phyloP scores from a whole-genome alignment of 2,888 invertebrate genomes.

The Trichacis sp. region DNA sequence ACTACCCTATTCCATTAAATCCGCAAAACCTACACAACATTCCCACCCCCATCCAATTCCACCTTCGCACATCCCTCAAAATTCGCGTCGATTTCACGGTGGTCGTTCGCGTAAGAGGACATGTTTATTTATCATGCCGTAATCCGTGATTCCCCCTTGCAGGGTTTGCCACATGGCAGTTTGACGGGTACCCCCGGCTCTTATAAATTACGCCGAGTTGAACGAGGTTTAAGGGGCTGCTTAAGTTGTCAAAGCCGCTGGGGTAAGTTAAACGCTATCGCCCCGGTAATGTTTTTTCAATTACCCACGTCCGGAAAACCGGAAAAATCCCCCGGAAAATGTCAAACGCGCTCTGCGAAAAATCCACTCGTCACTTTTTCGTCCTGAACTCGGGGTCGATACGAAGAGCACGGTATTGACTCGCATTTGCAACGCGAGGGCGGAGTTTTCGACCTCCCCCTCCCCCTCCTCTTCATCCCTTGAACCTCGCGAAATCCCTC shows the following conservation, averaged over 20 bases:
- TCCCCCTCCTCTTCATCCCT: conserved; percentile 6
- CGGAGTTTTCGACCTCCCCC: conserved; percentile 64
- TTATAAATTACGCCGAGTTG: conserved; percentile 66
- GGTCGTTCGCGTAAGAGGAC: conserved; percentile 49
- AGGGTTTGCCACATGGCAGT: conserved; percentile 66
- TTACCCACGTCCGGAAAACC: conserved; percentile 35
- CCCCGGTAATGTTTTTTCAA: conserved; percentile 54
- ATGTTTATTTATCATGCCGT: conserved; percentile 67
- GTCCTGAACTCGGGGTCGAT: conserved; percentile 31
- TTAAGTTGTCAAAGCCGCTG: conserved; percentile 66
- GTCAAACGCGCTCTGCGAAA: not conserved
- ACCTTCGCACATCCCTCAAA: too few species aligned
- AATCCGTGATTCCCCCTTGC: conserved; percentile 66
- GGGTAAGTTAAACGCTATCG: conserved; percentile 58
- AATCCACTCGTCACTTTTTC: not conserved
- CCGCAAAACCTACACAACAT: not conserved
- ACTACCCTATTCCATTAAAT: too few species aligned
- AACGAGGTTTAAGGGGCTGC: conserved; percentile 65
- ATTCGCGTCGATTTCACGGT: conserved; percentile 40
- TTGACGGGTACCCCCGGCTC: conserved; percentile 58
- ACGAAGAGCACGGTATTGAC: conserved; percentile 61
- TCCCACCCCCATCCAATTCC: not conserved
- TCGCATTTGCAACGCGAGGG: conserved; percentile 62
- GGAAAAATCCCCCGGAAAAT: not conserved
- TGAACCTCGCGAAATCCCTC: conserved; percentile 19